Conservation (phyloP, 2,113 vertebrate species). For the Tretioscincus oriximinensis region DNA sequence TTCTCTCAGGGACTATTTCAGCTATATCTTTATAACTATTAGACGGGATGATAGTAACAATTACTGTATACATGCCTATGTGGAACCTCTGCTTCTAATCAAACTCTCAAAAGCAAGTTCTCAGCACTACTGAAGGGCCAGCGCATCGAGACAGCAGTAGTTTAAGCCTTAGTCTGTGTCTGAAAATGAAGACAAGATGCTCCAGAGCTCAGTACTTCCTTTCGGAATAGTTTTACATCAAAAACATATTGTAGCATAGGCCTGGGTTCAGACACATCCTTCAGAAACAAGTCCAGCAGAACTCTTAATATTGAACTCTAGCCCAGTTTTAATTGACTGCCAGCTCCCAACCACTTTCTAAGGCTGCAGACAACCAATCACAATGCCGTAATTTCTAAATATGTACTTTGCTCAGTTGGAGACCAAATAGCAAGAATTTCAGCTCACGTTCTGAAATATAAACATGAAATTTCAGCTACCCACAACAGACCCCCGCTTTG, state of each 20-base stretch:
- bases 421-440: slow-evolving; percentile 61
- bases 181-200: slow-evolving; percentile 70
- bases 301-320: slow-evolving; percentile 71
- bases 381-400: slow-evolving; percentile 67
- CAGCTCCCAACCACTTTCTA: slow-evolving; percentile 72
- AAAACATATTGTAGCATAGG: slow-evolving; percentile 71
- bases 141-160: background rate
- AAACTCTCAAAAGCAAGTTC: background rate
- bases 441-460: slow-evolving; percentile 62
- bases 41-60: background rate
- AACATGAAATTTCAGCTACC: slow-evolving; percentile 58
- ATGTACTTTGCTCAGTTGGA: slow-evolving; percentile 59
- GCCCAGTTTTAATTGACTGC: slow-evolving; percentile 76
- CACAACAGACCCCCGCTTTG: slow-evolving; percentile 49
- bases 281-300: slow-evolving; percentile 71
- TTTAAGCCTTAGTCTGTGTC: slow-evolving; percentile 15
- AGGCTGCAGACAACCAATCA: slow-evolving; percentile 65
- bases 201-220: slow-evolving; percentile 72
- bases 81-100: background rate
- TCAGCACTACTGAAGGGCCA: background rate
- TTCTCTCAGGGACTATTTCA: background rate
- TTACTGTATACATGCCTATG: background rate
- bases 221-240: slow-evolving; percentile 76
- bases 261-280: slow-evolving; percentile 62
- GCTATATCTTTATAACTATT: background rate